A percentile compares a stretch with the other conserved stretches of the same genome.
Evolutionary conservation across 2,888 invertebrate species (phyloP).

Genomic region (Lycia hirtaria): DNA sequence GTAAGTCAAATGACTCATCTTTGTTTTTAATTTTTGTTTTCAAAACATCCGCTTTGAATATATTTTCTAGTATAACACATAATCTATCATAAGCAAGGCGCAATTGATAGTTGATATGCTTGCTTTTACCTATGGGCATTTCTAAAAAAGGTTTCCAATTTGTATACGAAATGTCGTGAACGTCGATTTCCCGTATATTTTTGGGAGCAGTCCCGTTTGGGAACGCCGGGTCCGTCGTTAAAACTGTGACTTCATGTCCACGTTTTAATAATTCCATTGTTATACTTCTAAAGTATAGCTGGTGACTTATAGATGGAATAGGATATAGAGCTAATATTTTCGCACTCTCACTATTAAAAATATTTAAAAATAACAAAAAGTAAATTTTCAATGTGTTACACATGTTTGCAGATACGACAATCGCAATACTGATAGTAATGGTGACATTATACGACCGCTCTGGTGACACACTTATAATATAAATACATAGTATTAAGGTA

Average conservation of each 20-base stretch:
- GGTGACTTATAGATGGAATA: background rate
- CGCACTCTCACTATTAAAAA: background rate
- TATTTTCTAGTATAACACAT: background rate
- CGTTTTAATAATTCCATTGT: background rate
- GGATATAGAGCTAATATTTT: conserved; percentile 1
- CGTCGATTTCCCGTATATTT: conserved; percentile 57
- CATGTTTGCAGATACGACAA: background rate
- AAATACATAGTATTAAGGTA: too few species aligned
- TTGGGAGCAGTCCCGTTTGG: conserved; percentile 38
- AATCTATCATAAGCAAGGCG: background rate
- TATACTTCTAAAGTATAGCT: background rate
- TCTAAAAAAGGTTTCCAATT: background rate
- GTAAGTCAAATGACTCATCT: background rate
- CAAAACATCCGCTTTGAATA: background rate
- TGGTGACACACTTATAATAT: too few species aligned
- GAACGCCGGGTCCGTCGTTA: conserved; percentile 60
- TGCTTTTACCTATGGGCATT: background rate
- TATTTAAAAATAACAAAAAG: background rate
- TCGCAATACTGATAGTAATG: background rate
- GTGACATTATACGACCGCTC: background rate
- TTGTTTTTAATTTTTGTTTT: background rate
- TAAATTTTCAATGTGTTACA: background rate
- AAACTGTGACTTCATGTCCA: conserved; percentile 66
- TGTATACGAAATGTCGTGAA: background rate
- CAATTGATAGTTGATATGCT: background rate